Evolutionary conservation across 37 sponge, comb jelly and placozoan species (phyloP).

Genomic region (Halichondria panicea): DNA sequence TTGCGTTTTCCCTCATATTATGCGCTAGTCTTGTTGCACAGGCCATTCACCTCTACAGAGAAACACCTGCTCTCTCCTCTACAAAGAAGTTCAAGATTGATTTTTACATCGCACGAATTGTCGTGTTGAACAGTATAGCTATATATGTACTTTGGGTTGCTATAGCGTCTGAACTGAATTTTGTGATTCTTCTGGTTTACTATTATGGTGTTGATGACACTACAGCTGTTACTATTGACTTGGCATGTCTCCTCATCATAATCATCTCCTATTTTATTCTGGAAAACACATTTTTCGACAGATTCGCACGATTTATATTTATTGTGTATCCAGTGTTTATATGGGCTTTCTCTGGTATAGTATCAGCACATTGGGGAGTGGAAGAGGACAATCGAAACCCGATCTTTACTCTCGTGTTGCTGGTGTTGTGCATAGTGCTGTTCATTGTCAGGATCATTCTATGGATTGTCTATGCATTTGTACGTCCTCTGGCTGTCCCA

Average conservation of each 20-base stretch:
- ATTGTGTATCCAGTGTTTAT: slow-evolving; percentile 23
- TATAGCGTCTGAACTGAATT: slow-evolving; percentile 13
- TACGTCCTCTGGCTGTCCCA: too few species aligned
- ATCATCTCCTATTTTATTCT: slow-evolving; percentile 3
- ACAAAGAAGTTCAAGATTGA: too few species aligned
- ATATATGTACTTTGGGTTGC: slow-evolving; percentile 14
- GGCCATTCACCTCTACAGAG: too few species aligned
- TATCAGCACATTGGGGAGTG: too few species aligned
- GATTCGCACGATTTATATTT: background rate
- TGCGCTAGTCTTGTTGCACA: too few species aligned
- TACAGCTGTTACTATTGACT: background rate
- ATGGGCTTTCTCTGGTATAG: slow-evolving; percentile 21
- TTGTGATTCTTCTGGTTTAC: slow-evolving; percentile 5
- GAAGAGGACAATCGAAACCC: too few species aligned
- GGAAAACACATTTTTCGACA: slow-evolving; percentile 14
- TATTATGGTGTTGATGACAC: background rate
- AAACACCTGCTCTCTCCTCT: too few species aligned
- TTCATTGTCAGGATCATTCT: too few species aligned
- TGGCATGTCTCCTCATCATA: background rate
- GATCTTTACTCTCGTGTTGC: too few species aligned
- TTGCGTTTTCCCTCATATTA: too few species aligned
- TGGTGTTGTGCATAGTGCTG: too few species aligned
- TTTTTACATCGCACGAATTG: background rate
- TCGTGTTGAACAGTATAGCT: slow-evolving; percentile 7
- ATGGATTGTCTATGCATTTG: too few species aligned